These are phyloP conservation scores for Cydia fagiglandana DNA, from an alignment of 1,140 invertebrate species.

Conservation along the genomic window DNA sequence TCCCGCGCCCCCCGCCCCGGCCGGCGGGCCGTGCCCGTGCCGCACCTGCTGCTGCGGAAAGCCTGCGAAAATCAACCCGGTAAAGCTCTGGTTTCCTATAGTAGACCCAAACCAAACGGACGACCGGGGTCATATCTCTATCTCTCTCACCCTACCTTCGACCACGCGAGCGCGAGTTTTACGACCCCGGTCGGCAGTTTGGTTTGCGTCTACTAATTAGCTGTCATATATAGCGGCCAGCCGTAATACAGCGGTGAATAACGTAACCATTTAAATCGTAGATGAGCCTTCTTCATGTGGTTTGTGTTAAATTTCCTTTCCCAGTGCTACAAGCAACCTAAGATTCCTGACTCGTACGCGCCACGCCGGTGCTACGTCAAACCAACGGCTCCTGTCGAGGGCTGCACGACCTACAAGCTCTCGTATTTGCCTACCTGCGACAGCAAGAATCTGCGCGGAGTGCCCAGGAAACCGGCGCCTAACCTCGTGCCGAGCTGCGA, in stretches of 20 bases:
- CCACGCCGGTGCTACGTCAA: conserved; percentile 65
- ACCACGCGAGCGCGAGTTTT: no score
- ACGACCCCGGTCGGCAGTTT: no score
- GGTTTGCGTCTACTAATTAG: no score
- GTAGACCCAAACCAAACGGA: no score
- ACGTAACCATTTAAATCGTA: not conserved
- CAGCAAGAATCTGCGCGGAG: conserved; percentile 66
- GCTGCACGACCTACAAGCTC: conserved; percentile 78
- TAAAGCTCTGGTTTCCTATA: conserved; percentile 33
- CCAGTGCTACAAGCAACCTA: conserved; percentile 72
- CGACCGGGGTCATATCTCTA: no score
- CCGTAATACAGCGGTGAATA: no score
- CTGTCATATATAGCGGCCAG: no score
- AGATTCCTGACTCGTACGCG: conserved; percentile 69
- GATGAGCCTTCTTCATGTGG: not conserved
- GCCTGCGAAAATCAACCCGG: conserved; percentile 56
- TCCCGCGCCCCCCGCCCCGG: conserved; percentile 57
- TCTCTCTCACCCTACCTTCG: no score
- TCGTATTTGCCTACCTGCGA: conserved; percentile 74
- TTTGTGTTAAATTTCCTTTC: conserved; percentile 15
- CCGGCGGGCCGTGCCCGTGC: conserved; percentile 53
- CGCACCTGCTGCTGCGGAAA: conserved; percentile 66
- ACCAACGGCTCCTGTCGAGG: conserved; percentile 72
- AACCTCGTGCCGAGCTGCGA: conserved; percentile 76
- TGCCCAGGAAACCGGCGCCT: conserved; percentile 63